These are phyloP conservation scores for Telmatherina bonti DNA, from an alignment of 2,797 vertebrate species.

Conservation along the genomic window DNA sequence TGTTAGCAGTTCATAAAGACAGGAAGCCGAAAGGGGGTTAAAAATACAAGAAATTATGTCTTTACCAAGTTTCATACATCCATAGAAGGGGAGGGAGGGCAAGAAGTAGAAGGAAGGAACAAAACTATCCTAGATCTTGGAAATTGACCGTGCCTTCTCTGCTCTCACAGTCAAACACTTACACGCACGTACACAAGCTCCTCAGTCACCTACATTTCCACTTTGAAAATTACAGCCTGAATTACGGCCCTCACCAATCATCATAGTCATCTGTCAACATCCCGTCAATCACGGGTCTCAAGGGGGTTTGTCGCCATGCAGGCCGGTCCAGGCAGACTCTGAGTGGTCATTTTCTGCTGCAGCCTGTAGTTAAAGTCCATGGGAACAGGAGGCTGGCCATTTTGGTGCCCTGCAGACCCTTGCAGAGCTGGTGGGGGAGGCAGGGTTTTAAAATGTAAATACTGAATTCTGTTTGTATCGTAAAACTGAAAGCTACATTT, in stretches of 20 bases:
- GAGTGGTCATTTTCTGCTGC: constrained; percentile 79
- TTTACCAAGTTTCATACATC: constrained; percentile 15
- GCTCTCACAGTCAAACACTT: not conserved
- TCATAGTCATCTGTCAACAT: constrained; percentile 68
- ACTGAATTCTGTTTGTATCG: constrained; percentile 36
- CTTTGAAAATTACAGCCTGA: constrained; percentile 81
- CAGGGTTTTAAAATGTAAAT: constrained; percentile 52
- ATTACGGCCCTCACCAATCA: constrained; percentile 77
- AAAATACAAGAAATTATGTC: constrained; percentile 47
- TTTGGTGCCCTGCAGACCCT: constrained; percentile 66
- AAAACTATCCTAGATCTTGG: constrained; percentile 31
- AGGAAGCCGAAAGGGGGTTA: constrained; percentile 9
- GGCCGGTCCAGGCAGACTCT: constrained; percentile 62
- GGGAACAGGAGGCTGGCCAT: constrained; percentile 74
- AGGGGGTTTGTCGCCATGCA: constrained; percentile 57
- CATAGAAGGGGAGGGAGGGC: constrained; percentile 3
- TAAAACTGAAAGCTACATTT: constrained; percentile 23
- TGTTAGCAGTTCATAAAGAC: constrained; percentile 29
- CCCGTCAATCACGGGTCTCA: constrained; percentile 69
- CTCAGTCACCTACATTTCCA: constrained; percentile 77
- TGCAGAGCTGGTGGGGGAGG: constrained; percentile 30
- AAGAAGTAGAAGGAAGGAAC: constrained; percentile 25
- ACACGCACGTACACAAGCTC: constrained; percentile 34
- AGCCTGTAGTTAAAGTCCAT: constrained; percentile 80
- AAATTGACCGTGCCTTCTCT: constrained; percentile 33